Percentiles rank a stretch among this genome's conserved stretches.
Conservation (phyloP, 1,140 invertebrate species). For the Phymorhynchus buccinoides region DNA sequence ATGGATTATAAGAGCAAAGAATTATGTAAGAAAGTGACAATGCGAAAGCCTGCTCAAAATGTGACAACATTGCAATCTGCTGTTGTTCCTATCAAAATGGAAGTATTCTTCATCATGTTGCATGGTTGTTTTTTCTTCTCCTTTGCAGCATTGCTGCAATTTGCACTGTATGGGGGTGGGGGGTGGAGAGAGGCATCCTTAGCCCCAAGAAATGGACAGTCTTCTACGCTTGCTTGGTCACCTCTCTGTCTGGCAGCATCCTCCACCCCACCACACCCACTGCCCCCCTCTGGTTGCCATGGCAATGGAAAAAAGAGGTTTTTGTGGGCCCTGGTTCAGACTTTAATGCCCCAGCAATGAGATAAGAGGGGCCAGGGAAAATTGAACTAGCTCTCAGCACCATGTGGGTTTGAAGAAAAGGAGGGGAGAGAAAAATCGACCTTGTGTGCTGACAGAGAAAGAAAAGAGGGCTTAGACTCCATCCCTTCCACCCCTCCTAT, state of each 20-base stretch:
- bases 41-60: too few relatives aligned
- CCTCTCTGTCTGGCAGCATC: neutral
- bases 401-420: conserved; percentile 7
- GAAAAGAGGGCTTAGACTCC: too few relatives aligned
- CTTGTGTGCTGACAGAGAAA: conserved; percentile 18
- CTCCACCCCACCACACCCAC: too few relatives aligned
- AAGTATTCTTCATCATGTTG: too few relatives aligned
- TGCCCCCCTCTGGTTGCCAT: conserved; percentile 29
- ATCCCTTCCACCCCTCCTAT: too few relatives aligned
- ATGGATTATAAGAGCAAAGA: too few relatives aligned
- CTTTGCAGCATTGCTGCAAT: too few relatives aligned
- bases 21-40: too few relatives aligned
- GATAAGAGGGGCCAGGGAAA: conserved; percentile 29
- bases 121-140: too few relatives aligned
- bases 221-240: conserved; percentile 2
- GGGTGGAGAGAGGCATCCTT: neutral
- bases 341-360: conserved; percentile 29
- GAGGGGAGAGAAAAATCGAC: neutral
- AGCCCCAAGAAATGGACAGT: neutral
- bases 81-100: too few relatives aligned
- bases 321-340: conserved; percentile 7
- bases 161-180: neutral
- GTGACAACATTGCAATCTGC: too few relatives aligned
- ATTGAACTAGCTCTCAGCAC: conserved; percentile 14
- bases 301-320: neutral